Evolutionary conservation across 2,113 vertebrate species (phyloP), one percentile per base, ranked within the genome.

Genomic region (Mixornis gularis): DNA sequence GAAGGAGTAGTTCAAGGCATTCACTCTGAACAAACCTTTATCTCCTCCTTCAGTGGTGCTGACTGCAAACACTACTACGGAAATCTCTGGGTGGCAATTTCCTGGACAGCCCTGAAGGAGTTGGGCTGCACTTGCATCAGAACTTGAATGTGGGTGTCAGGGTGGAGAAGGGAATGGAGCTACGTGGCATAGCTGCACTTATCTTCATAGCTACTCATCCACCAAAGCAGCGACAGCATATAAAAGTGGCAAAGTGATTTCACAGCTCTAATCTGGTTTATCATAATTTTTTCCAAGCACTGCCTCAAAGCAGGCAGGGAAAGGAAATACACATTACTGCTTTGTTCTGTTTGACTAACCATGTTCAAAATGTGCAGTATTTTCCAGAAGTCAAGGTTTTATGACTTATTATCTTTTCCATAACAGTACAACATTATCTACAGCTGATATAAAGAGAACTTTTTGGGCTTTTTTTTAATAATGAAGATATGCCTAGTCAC

Each of bases 41-140:
- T 97, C 91, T 95, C 32, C 56, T 95, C 66, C 56, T 94, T 93
- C n/a, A 60, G 36, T 40, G 74, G 71, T 91, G 91, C 64, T 93
- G 87, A 89, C 91, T 96, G 84, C 74, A 76, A 96, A 78, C 62
- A 25, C 40, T 66, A 29, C 24, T 49, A 36, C 0, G 49, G 95
- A 97, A 96, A 89, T 89, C 89, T 95, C 92, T 95, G 93, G 85
- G 94, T 96, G 93, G 95, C 94, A 96, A 95, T 97, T 97, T 98
- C 95, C 97, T 96, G 95, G 93, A 88, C 43, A 64, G 72, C 96
- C 64, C 66, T 2, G 2, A 24, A 86, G 55, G 89, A 93, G 51
- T 30, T 25, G 6, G 40, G 48, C 56, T 94, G 74, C 74, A n/a
- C 88, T 91, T 92, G 84, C 95, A 78, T 91, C 85, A 87, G 53